A percentile compares a stretch with the other conserved stretches of the same genome.
phyloP scores from a whole-genome alignment of 1,140 invertebrate species.

The Stegodyphus dumicola region DNA sequence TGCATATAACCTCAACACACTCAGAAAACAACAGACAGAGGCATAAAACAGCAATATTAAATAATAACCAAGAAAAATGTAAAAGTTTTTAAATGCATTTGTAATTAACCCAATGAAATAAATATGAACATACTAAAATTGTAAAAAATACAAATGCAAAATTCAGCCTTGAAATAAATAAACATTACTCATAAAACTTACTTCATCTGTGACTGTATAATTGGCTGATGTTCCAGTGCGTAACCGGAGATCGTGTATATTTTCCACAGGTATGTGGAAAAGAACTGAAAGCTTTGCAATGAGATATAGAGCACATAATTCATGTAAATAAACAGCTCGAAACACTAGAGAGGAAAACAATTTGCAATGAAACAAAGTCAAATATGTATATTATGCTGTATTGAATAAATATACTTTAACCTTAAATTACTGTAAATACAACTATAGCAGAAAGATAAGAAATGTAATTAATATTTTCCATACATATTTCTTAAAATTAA shows the following conservation, averaged over 20 bases:
- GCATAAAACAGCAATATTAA: not conserved
- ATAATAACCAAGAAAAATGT: not conserved
- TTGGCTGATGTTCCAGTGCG: constrained; percentile 28
- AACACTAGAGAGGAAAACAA: constrained; percentile 14
- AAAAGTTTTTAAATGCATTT: not conserved
- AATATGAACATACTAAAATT: not conserved
- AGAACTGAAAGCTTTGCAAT: constrained; percentile 28
- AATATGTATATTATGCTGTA: no score
- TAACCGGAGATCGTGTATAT: constrained; percentile 34
- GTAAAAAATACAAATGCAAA: not conserved
- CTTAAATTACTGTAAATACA: not conserved
- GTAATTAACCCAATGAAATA: not conserved
- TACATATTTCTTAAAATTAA: not conserved
- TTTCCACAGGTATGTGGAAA: constrained; percentile 40
- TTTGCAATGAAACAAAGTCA: no score
- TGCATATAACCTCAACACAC: not conserved
- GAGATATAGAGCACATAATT: constrained; percentile 30
- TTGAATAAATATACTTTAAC: not conserved
- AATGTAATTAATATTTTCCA: not conserved
- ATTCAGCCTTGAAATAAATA: not conserved
- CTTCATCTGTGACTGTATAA: constrained; percentile 48
- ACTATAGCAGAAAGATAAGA: not conserved
- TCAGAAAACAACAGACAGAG: not conserved
- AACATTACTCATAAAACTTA: not conserved
- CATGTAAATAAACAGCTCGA: constrained; percentile 46